Evolutionary conservation across 2,888 invertebrate species (phyloP).

Genomic region (Pterostichus madidus): DNA sequence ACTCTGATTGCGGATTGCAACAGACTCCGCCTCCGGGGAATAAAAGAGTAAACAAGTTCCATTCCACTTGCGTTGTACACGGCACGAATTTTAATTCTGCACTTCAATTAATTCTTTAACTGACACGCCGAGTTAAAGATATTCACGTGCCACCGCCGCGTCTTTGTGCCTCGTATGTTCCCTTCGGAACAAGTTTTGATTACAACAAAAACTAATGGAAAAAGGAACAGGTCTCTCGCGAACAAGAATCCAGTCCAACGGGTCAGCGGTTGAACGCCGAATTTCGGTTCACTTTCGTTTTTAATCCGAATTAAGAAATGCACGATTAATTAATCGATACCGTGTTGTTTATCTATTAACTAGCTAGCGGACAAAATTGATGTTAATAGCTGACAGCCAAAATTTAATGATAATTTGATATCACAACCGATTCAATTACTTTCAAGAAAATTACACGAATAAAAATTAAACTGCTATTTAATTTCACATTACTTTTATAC

Average conservation of each 20-base stretch:
- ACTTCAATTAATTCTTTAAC: slow-evolving; percentile 64
- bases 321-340: slow-evolving; percentile 50
- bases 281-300: slow-evolving; percentile 58
- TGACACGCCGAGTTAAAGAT: slow-evolving; percentile 55
- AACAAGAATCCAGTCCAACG: slow-evolving; percentile 62
- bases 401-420: slow-evolving; percentile 48
- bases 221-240: slow-evolving; percentile 58
- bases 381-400: slow-evolving; percentile 46
- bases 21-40: slow-evolving; percentile 26
- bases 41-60: slow-evolving; percentile 47
- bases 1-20: neutral
- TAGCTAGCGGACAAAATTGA: slow-evolving; percentile 26
- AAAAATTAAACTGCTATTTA: slow-evolving; percentile 29
- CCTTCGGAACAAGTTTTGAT: slow-evolving; percentile 63
- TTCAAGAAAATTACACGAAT: slow-evolving; percentile 19
- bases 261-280: slow-evolving; percentile 44
- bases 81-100: slow-evolving; percentile 58
- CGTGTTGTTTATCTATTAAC: slow-evolving; percentile 45
- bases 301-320: slow-evolving; percentile 56
- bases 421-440: slow-evolving; percentile 37
- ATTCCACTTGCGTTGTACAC: slow-evolving; percentile 42
- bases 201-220: slow-evolving; percentile 61
- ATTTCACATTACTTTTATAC: slow-evolving; percentile 36
- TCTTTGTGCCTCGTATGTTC: slow-evolving; percentile 46
- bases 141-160: slow-evolving; percentile 39